Evolutionary conservation across 2,888 invertebrate species (phyloP), one percentile per base, ranked within the genome.

Genomic region (Drosophila neonasuta): DNA sequence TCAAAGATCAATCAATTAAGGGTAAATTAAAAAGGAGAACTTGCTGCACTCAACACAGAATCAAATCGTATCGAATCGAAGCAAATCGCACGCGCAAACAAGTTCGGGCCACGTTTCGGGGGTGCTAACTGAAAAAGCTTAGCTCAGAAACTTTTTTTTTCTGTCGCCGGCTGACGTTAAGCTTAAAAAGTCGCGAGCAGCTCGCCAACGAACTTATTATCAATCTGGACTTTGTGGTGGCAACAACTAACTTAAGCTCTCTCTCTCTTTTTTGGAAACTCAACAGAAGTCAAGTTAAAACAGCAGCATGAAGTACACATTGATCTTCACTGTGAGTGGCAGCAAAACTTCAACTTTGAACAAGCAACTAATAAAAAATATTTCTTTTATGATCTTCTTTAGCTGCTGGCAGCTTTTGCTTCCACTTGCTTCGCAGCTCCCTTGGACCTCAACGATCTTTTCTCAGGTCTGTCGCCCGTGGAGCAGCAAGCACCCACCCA

Each of bases 101-200:
- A 85, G 80, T 80, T 87, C 60, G 68, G 46, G 62, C 61, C 74
- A 74, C 59, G 64, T 69, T 69, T 68, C 34, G 41, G 39, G 70
- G 70, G 87, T 87, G 86, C 78, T 87, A 86, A 87, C 74, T 86
- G 68, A 86, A 62, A 61, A 41, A 80, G 86, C 79, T 86, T 74
- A 71, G 59, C 54, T 59, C 17, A 17, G 57, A 36, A 44, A 44
- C 11, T 17, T n/a, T 15, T 46, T 55, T 56, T 62, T 13, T 24
- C 6, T 24, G 24, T 24, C 10, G 20, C 10, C 52, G 51, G 45
- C n/a, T 50, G 60, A 65, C 55, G 39, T 41, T 68, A 71, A 73
- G 73, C 67, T 86, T 88, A 87, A 84, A 86, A 79, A 78, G 58
- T 78, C 80, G 70, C 65, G 52, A 48, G 24, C 60, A 7, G 45